phyloP scores from a whole-genome alignment of 1,140 invertebrate genomes.

The Drosophila pseudoobscura region DNA sequence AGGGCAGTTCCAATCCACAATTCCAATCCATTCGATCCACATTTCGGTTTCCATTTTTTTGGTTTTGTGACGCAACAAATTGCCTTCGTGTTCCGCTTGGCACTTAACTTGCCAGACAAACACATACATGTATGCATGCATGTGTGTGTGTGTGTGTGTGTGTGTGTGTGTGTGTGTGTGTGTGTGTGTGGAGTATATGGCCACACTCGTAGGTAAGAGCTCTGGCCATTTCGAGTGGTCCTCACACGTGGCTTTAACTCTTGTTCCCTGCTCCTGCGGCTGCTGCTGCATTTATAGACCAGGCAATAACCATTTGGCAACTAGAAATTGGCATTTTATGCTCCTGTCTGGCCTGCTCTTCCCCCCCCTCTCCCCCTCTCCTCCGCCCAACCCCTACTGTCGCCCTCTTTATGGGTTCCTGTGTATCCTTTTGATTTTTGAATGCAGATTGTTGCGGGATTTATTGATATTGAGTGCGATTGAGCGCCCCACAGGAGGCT shows the following conservation, averaged over 20 bases:
- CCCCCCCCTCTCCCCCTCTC: neutral
- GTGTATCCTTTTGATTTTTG: constrained; percentile 79
- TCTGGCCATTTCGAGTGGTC: constrained; percentile 50
- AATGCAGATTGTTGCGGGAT: constrained; percentile 74
- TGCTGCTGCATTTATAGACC: constrained; percentile 54
- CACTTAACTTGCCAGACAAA: constrained; percentile 59
- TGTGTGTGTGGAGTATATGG: constrained; percentile 5
- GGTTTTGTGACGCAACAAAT: constrained; percentile 64
- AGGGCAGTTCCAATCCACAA: neutral
- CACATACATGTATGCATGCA: constrained; percentile 14
- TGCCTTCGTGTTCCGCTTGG: constrained; percentile 59
- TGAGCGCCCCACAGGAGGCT: constrained; percentile 6
- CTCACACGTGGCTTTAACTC: constrained; percentile 50
- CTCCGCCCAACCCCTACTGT: neutral
- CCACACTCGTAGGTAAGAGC: constrained; percentile 49
- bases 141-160: constrained; percentile 1
- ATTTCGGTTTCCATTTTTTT: constrained; percentile 29
- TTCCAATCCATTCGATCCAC: constrained; percentile 30
- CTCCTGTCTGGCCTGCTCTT: constrained; percentile 54
- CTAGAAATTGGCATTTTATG: constrained; percentile 81
- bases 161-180: neutral
- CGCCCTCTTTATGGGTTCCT: constrained; percentile 12
- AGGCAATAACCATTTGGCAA: constrained; percentile 79
- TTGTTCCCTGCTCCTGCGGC: neutral
- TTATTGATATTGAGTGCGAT: constrained; percentile 76